Base-by-base conservation (phyloP, 2,113 vertebrate species). In the Cranoglanis bouderius region DNA sequence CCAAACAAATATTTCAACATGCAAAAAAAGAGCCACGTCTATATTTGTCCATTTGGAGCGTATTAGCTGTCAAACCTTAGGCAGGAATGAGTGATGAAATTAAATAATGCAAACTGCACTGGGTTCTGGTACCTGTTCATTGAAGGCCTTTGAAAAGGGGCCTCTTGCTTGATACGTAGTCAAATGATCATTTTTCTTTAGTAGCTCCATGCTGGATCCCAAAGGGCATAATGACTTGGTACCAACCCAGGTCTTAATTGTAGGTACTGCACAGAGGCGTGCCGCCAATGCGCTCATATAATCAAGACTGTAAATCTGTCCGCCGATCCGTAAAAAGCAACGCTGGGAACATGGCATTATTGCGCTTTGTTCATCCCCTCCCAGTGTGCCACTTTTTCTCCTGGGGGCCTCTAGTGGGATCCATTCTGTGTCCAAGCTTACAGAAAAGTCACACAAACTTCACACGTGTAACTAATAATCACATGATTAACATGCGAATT, bases 181-280 rank as follows among this genome's bases (percentile, higher is more conserved):
- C 65, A 91, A 85, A 83, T 63, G 85, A 89, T 81, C 35, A 88
- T 85, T 88, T 86, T n/a, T 85, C 53, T 49, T 89, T 86, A 61
- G 78, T 90, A 63, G 89, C 65, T 87, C 51, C 35, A 18, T 61
- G 63, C 61, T 29, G 77, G 86, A 19, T 65, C 87, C 89, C 84
- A 84, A 83, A 75, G 83, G 74, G 74, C 57, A 61, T 91, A 90
- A 88, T 85, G 49, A 90, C 82, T 88, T 86, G 87, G 88, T 84
- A 90, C 85, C 84, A 88, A 85, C 80, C 90, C 80, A 91, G 70
- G 88, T 67, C 80, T 40, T 89, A 88, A 91, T 90, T 84, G 87
- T 77, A 89, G 87, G 90, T 83, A 86, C 51, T 72, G 77, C 63
- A 67, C 55, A 87, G 90, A 93, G 93, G 92, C 92, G 93, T 92